phyloP scores from a whole-genome alignment of 2,888 invertebrate species.

The Lucinisca nassula region DNA sequence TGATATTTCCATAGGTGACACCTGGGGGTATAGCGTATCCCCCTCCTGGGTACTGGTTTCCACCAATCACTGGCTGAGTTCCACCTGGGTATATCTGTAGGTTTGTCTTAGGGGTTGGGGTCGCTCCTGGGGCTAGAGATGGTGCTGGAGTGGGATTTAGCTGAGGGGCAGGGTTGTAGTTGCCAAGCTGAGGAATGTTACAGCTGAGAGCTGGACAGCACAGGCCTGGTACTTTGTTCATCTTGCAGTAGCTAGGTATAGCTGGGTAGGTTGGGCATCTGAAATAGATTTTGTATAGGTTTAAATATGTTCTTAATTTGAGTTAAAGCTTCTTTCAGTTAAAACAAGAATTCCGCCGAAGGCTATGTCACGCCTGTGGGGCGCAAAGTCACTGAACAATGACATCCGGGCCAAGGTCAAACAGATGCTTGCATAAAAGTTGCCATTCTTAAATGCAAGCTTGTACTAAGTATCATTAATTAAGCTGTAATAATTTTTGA shows the following conservation, averaged over 20 bases:
- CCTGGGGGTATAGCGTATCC: conserved; percentile 70
- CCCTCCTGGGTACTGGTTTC: conserved; percentile 59
- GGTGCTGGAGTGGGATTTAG: conserved; percentile 76
- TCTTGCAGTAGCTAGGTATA: conserved; percentile 77
- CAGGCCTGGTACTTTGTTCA: conserved; percentile 76
- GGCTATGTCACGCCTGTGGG: no score
- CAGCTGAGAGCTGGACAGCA: conserved; percentile 79
- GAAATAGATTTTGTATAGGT: no score
- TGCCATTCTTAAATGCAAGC: no score
- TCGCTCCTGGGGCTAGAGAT: conserved; percentile 68
- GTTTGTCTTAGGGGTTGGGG: conserved; percentile 47
- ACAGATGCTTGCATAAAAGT: no score
- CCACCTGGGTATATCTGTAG: conserved; percentile 57
- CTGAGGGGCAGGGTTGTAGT: conserved; percentile 76
- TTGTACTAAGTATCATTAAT: no score
- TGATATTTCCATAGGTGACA: conserved; percentile 52
- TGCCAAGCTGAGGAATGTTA: conserved; percentile 76
- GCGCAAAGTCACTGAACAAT: no score
- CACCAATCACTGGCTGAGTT: conserved; percentile 60
- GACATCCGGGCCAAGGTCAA: no score
- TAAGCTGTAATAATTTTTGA: no score
- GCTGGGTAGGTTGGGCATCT: conserved; percentile 79
- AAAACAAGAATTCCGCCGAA: no score
- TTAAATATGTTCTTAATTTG: no score
- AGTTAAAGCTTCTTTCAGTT: no score